These are phyloP conservation scores for Salvator merianae DNA, from an alignment of 2,113 vertebrate genomes.

Conservation along the genomic window DNA sequence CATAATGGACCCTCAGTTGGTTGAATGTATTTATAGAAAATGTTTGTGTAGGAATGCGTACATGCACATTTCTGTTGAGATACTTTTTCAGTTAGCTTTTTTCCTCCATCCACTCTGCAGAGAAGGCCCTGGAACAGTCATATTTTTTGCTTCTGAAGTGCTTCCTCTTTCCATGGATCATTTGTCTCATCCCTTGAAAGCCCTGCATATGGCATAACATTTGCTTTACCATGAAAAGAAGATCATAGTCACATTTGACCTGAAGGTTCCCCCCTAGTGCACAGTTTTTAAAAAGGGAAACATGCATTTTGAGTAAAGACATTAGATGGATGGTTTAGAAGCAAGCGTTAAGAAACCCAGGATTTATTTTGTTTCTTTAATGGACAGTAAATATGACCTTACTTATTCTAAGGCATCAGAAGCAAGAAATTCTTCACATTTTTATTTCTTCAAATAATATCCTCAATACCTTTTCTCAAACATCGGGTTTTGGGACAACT, in stretches of 20 bases:
- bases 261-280: constrained; percentile 21
- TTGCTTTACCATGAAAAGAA: constrained; percentile 25
- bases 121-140: background rate
- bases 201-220: background rate
- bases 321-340: constrained; percentile 1
- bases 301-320: background rate
- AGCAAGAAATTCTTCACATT: background rate
- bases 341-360: constrained; percentile 17
- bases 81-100: background rate
- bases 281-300: constrained; percentile 11
- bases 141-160: rapidly evolving
- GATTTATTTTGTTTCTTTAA: background rate
- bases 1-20: background rate
- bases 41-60: background rate
- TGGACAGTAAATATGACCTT: background rate
- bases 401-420: background rate
- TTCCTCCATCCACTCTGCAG: background rate
- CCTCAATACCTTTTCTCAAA: background rate
- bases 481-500: background rate
- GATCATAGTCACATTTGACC: constrained; percentile 16
- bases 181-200: background rate
- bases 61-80: background rate
- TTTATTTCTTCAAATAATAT: background rate
- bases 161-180: constrained; percentile 11
- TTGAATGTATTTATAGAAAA: constrained; percentile 6